Conservation (phyloP, 1,140 invertebrate genomes). For the Ganaspis sp. region DNA sequence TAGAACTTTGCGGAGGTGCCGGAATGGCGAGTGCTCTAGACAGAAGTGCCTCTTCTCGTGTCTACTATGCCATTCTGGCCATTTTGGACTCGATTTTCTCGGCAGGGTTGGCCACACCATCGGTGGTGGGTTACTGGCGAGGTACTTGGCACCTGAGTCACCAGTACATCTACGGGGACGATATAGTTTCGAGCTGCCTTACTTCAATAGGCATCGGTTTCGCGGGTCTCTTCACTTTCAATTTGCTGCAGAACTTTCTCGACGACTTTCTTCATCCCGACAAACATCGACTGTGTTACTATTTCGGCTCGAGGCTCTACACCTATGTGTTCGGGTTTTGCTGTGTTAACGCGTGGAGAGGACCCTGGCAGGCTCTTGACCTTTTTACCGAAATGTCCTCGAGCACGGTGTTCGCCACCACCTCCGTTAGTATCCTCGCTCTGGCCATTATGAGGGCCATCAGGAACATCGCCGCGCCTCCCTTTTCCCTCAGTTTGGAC, state of each 20-base stretch:
- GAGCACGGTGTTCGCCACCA: constrained; percentile 79
- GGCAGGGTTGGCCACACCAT: constrained; percentile 83
- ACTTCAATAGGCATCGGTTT: constrained; percentile 83
- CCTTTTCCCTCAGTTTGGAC: constrained; percentile 86
- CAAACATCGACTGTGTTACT: constrained; percentile 81
- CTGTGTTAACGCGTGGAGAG: constrained; percentile 90
- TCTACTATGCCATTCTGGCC: constrained; percentile 80
- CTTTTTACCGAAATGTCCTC: constrained; percentile 79
- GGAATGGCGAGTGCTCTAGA: constrained; percentile 66
- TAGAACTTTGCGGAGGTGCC: constrained; percentile 64
- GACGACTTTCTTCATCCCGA: constrained; percentile 81
- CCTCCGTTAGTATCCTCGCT: constrained; percentile 80
- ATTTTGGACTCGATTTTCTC: constrained; percentile 84
- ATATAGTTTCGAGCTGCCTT: constrained; percentile 78
- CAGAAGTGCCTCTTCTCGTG: constrained; percentile 59
- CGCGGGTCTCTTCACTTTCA: constrained; percentile 82
- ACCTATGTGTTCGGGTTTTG: constrained; percentile 85
- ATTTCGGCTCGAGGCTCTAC: constrained; percentile 84
- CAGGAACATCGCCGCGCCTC: constrained; percentile 88
- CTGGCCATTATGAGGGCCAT: constrained; percentile 82
- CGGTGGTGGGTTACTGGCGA: constrained; percentile 90
- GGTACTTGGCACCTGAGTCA: constrained; percentile 90
- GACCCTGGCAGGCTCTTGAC: constrained; percentile 86
- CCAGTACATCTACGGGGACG: constrained; percentile 81
- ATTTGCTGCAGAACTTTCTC: constrained; percentile 81